Conservation (phyloP, 2,113 vertebrate species). For the Notothenia rossii region DNA sequence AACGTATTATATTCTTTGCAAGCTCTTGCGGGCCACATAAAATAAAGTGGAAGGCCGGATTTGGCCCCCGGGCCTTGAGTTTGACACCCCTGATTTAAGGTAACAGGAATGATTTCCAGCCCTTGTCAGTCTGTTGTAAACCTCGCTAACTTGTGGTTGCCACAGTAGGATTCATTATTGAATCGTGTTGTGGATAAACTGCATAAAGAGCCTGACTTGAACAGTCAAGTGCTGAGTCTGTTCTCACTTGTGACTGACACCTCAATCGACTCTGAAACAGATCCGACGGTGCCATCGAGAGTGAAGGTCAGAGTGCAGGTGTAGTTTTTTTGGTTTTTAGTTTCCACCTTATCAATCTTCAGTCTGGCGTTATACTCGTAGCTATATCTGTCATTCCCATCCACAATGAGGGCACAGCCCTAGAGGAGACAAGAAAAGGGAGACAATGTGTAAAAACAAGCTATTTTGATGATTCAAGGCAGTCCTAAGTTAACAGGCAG, state of each 20-base stretch:
- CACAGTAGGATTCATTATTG: background rate
- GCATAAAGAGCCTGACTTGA: no score
- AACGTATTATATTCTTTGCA: no score
- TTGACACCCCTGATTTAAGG: no score
- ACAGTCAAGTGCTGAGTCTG: no score
- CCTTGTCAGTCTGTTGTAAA: background rate
- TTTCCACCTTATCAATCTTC: constrained; percentile 43
- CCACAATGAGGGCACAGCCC: constrained; percentile 6
- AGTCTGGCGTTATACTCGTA: constrained; percentile 56
- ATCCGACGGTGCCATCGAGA: constrained; percentile 76
- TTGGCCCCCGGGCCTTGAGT: no score
- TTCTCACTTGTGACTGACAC: constrained; percentile 81
- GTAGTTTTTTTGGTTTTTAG: constrained; percentile 81
- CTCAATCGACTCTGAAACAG: constrained; percentile 82
- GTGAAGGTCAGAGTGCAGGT: constrained; percentile 84
- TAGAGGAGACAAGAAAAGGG: background rate
- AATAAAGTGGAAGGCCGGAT: no score
- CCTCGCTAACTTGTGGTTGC: no score
- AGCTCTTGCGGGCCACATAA: no score
- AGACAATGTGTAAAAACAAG: no score
- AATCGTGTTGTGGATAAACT: background rate
- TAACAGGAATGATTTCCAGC: background rate
- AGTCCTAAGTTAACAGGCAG: no score
- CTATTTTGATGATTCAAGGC: no score
- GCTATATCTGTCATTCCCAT: constrained; percentile 61